Percentiles rank a stretch among this genome's conserved stretches.
Conservation (phyloP, 1,140 invertebrate species). For the Sarcophaga bullata region DNA sequence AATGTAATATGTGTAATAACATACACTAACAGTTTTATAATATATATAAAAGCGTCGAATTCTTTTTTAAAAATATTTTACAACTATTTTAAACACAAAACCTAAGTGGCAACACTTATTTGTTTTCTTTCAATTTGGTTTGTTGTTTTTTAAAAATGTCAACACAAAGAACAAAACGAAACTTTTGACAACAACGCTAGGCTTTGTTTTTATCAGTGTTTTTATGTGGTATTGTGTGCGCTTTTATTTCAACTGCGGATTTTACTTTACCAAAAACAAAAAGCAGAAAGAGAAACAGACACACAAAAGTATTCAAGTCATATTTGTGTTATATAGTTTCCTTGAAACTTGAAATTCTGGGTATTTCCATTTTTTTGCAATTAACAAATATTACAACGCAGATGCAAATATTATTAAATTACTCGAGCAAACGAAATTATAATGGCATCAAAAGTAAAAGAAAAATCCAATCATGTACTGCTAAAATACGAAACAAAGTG, state of each 20-base stretch:
- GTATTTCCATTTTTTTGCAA: neutral
- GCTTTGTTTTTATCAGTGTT: neutral
- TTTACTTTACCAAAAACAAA: conserved; percentile 4
- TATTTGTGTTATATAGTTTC: neutral
- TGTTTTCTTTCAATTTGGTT: neutral
- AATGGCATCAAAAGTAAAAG: conserved; percentile 36
- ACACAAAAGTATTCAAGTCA: neutral
- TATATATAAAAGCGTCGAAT: no score
- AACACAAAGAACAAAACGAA: neutral
- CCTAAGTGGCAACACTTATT: neutral
- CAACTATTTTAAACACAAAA: no score
- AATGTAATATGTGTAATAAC: no score
- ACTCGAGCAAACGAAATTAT: neutral
- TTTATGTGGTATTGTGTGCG: no score
- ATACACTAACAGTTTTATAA: no score
- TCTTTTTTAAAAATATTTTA: no score
- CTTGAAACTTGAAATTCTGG: neutral
- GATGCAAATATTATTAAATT: conserved; percentile 25
- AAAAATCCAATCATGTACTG: conserved; percentile 9
- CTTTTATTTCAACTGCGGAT: conserved; percentile 7
- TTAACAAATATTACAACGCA: neutral
- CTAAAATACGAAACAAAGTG: conserved; percentile 20
- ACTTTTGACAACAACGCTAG: neutral
- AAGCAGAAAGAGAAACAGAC: neutral
- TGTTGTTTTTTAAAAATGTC: neutral